Evolutionary conservation across 30 jellyfish, hydroid and myxozoan species (phyloP), one percentile per base, ranked within the genome.

Genomic region (Turritopsis dohrnii): DNA sequence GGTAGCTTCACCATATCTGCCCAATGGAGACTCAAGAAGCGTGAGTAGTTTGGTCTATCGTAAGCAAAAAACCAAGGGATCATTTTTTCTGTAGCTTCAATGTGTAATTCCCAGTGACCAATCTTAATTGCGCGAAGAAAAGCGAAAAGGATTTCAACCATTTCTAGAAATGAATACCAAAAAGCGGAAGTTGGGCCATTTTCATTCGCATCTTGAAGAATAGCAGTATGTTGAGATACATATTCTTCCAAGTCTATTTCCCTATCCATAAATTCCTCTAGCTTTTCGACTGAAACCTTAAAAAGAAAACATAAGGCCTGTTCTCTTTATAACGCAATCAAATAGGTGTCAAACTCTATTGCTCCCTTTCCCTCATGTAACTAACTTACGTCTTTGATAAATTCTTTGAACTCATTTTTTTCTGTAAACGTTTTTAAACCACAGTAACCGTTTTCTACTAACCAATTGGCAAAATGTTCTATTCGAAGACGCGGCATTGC

Each of bases 31-130:
- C 84, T 65, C 83, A 60, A 65, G 84, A 60, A 69, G 4, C 85
- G 66, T 16, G 88, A 81, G 24, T 81, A 81, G 60, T 81, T 81
- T 41, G 84, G 88, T 18, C 88, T 25, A 41, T 81, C 88, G 29
- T 81, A 81, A n/a, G 83, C 83, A 31, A 81, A 81, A 81, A 81
- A 60, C 52, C 29, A 81, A 65, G 88, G 88, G 1, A 81, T 25
- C 88, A 81, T 81, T 18, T 4, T 65, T 19, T 54, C 52, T 16
- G 88, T 81, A 17, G 84, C 84, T 3, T 81, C 52, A 7, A 81
- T 5, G 41, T 81, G 88, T 22, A 54, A 8, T 5, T n/a, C 52
- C 88, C 88, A 41, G 60, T 41, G 9, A 41, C 60, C 60, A 41
- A 41, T 3, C 13, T 41, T 41, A 5, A 41, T 41, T 41, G 60